Evolutionary conservation across 2,888 invertebrate genomes (phyloP).

Genomic region (Craniophora ligustri): DNA sequence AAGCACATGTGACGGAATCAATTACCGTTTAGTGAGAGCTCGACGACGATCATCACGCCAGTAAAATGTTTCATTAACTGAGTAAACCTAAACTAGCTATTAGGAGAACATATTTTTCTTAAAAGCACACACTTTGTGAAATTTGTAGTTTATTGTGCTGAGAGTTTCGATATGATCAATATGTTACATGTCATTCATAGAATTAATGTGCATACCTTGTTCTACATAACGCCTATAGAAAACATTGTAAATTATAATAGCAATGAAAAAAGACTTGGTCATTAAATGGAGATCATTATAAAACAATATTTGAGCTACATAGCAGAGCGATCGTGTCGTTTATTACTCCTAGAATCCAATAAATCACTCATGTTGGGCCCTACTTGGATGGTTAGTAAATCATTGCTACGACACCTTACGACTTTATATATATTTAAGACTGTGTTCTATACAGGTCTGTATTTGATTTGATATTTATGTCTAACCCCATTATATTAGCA

Average conservation of each 20-base stretch:
- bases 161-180: slow-evolving; percentile 31
- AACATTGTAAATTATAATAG: slow-evolving; percentile 2
- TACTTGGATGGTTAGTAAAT: slow-evolving; percentile 69
- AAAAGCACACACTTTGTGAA: slow-evolving; percentile 72
- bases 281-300: slow-evolving; percentile 33
- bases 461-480: slow-evolving; percentile 18
- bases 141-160: slow-evolving; percentile 65
- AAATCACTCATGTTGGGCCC: slow-evolving; percentile 70
- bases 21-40: slow-evolving; percentile 66
- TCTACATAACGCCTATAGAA: slow-evolving; percentile 5
- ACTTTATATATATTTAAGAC: slow-evolving; percentile 53
- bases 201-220: slow-evolving; percentile 9
- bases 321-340: slow-evolving; percentile 53
- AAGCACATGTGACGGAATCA: slow-evolving; percentile 62
- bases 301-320: slow-evolving; percentile 40
- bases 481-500: slow-evolving; percentile 33
- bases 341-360: slow-evolving; percentile 63
- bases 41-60: slow-evolving; percentile 61
- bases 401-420: slow-evolving; percentile 60
- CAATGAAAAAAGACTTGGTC: slow-evolving; percentile 6
- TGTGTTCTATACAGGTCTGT: slow-evolving; percentile 35
- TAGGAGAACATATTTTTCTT: slow-evolving; percentile 65
- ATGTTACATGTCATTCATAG: not conserved
- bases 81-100: slow-evolving; percentile 64
- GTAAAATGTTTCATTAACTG: slow-evolving; percentile 64